phyloP scores from a whole-genome alignment of 2,888 invertebrate genomes.

The Orthonevra nobilis region DNA sequence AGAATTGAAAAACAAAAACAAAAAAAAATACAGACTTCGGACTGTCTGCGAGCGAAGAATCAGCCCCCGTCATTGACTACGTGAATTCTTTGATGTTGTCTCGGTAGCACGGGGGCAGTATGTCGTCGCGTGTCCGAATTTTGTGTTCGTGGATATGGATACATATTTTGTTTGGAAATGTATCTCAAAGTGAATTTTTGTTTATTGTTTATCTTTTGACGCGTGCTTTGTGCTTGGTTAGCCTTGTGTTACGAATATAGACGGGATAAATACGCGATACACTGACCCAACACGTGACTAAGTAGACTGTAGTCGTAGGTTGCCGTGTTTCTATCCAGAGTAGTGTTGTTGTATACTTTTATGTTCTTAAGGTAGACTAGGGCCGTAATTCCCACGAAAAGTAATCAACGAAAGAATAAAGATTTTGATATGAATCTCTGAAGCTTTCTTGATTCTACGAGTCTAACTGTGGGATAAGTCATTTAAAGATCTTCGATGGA shows the following conservation, averaged over 20 bases:
- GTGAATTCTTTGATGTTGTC: constrained; percentile 3
- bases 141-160: constrained; percentile 20
- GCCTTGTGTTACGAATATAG: constrained; percentile 22
- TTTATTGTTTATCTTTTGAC: constrained; percentile 12
- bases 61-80: too few relatives aligned
- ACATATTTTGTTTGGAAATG: constrained; percentile 26
- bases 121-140: constrained; percentile 29
- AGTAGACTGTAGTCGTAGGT: too few relatives aligned
- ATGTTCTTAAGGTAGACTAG: too few relatives aligned
- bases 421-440: too few relatives aligned
- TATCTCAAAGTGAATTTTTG: constrained; percentile 33
- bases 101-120: constrained; percentile 29
- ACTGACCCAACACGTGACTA: constrained; percentile 27
- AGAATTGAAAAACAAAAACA: not conserved
- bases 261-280: too few relatives aligned
- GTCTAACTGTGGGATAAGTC: too few relatives aligned
- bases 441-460: too few relatives aligned
- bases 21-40: not conserved
- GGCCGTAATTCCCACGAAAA: too few relatives aligned
- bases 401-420: too few relatives aligned
- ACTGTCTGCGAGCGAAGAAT: not conserved
- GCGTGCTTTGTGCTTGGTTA: constrained; percentile 25
- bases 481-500: too few relatives aligned
- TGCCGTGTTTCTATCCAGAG: too few relatives aligned
- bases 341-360: too few relatives aligned